Percentiles rank a stretch among this genome's conserved stretches.
Evolutionary conservation across 2,113 vertebrate genomes (phyloP).

Genomic region (Psittacus erithacus): DNA sequence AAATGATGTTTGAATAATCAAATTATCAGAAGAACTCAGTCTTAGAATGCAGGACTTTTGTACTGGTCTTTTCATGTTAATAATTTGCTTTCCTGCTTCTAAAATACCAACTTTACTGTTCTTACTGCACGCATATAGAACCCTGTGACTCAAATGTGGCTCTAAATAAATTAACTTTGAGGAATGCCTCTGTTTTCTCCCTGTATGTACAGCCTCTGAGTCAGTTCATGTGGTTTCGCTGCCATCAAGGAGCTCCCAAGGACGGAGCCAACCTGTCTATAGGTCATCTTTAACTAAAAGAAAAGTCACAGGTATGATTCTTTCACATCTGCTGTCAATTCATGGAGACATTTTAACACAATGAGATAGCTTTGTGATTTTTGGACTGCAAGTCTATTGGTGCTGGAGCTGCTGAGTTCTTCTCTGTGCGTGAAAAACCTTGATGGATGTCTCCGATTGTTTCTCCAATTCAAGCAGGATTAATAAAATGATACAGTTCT

Average conservation of each 20-base stretch:
- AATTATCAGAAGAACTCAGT: not conserved
- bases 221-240: conserved; percentile 95
- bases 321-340: not conserved
- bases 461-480: not conserved
- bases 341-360: not conserved
- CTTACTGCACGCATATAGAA: not conserved
- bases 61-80: not conserved
- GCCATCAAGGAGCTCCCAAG: conserved; percentile 85
- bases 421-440: not conserved
- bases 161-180: not conserved
- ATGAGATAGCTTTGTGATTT: not conserved
- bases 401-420: not conserved
- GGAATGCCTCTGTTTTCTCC: conserved; percentile 66
- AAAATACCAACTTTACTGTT: not conserved
- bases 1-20: not conserved
- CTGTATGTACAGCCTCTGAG: conserved; percentile 87
- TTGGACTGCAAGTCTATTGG: not conserved
- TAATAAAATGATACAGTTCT: not conserved
- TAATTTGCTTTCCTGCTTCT: not conserved
- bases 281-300: conserved; percentile 82
- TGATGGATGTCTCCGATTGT: not conserved
- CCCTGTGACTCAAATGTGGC: not conserved
- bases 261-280: conserved; percentile 82
- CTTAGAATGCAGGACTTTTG: not conserved
- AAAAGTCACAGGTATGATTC: conserved; percentile 83